These are phyloP conservation scores for Dynastes hyllus DNA, from an alignment of 2,888 invertebrate species.

Conservation along the genomic window DNA sequence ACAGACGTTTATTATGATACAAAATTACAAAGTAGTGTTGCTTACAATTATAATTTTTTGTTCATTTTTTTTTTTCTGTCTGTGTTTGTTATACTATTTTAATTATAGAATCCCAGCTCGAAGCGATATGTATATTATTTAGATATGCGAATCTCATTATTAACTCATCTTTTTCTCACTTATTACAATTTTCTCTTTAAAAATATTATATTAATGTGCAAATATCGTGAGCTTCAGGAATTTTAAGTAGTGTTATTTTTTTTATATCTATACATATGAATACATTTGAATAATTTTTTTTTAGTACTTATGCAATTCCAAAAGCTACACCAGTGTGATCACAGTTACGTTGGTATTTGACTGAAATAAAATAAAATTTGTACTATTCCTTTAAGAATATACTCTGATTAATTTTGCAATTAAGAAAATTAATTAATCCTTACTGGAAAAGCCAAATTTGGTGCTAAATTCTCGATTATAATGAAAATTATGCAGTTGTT, in stretches of 20 bases:
- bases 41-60: constrained; percentile 47
- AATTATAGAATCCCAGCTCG: constrained; percentile 68
- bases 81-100: constrained; percentile 51
- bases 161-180: constrained; percentile 50
- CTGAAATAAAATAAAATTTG: constrained; percentile 51
- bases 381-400: constrained; percentile 35
- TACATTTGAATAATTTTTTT: constrained; percentile 30
- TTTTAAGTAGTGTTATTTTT: constrained; percentile 17
- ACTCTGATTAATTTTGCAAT: neutral
- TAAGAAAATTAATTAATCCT: too few relatives aligned
- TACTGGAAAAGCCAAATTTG: too few relatives aligned
- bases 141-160: constrained; percentile 64
- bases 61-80: constrained; percentile 40
- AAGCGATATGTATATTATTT: constrained; percentile 71
- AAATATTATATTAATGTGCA: constrained; percentile 51
- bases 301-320: constrained; percentile 33
- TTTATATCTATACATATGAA: neutral
- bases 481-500: too few relatives aligned
- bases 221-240: constrained; percentile 43
- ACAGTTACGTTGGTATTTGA: constrained; percentile 67
- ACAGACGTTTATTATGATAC: constrained; percentile 57
- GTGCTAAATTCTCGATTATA: too few relatives aligned
- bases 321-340: constrained; percentile 61
- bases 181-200: constrained; percentile 50
- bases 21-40: constrained; percentile 62